These are phyloP conservation scores for Stomatorhinus walkeri DNA, from an alignment of 2,797 vertebrate species.

Conservation along the genomic window DNA sequence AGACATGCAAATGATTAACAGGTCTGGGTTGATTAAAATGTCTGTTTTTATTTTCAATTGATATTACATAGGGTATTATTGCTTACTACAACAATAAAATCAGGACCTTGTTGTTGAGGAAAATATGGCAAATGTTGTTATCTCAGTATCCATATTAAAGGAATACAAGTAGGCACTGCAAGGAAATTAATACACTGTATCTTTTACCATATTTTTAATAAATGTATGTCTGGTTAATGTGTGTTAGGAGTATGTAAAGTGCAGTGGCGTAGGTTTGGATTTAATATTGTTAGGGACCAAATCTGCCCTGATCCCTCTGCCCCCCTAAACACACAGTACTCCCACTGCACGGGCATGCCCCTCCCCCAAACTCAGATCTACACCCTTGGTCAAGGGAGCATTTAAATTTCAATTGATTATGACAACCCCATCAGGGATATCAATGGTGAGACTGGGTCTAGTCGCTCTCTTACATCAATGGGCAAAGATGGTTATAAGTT, in stretches of 20 bases:
- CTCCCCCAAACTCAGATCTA: neutral
- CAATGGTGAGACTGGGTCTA: neutral
- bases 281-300: neutral
- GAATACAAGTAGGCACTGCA: neutral
- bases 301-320: neutral
- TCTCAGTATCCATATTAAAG: neutral
- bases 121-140: neutral
- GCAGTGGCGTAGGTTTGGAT: neutral
- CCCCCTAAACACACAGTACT: neutral
- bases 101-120: neutral
- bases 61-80: neutral
- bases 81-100: neutral
- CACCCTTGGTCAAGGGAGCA: neutral
- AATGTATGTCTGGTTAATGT: neutral
- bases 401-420: neutral
- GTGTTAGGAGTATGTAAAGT: neutral
- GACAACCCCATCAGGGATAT: neutral
- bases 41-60: neutral
- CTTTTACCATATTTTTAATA: neutral
- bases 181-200: neutral
- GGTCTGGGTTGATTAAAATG: neutral
- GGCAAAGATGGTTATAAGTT: neutral
- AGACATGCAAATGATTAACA: neutral
- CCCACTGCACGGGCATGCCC: neutral
- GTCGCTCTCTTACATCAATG: neutral